Evolutionary conservation across 1,140 invertebrate genomes (phyloP).

Genomic region (Coboldia fuscipes): DNA sequence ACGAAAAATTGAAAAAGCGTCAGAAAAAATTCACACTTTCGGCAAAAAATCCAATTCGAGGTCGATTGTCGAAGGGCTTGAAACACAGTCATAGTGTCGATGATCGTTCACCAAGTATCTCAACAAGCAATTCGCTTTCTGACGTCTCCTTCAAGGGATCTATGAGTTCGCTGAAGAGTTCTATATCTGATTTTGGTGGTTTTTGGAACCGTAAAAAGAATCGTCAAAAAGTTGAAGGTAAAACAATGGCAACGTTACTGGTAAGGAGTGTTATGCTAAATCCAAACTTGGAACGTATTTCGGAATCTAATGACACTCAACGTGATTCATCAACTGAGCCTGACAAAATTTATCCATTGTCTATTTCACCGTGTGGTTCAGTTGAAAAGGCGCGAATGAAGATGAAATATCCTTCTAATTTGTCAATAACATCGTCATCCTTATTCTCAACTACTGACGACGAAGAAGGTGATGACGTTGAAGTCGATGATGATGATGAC

Average conservation of each 20-base stretch:
- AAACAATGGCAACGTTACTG: conserved; percentile 35
- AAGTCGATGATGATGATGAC: conserved; percentile 11
- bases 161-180: conserved; percentile 28
- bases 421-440: background rate
- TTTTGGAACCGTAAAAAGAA: too few relatives aligned
- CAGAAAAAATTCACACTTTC: too few relatives aligned
- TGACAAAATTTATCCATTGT: background rate
- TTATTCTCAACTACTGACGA: conserved; percentile 15
- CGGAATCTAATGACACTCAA: conserved; percentile 27
- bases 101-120: too few relatives aligned
- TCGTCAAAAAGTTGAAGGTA: too few relatives aligned
- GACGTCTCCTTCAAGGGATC: too few relatives aligned
- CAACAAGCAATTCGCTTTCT: too few relatives aligned
- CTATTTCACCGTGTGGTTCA: conserved; percentile 12
- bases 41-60: too few relatives aligned
- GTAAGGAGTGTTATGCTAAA: conserved; percentile 35
- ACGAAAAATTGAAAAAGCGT: too few relatives aligned
- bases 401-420: background rate
- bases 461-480: conserved; percentile 13
- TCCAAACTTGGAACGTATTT: conserved; percentile 33
- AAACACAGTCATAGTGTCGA: too few relatives aligned
- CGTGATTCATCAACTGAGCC: background rate
- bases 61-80: too few relatives aligned
- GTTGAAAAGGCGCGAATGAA: conserved; percentile 9
- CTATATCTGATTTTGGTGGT: too few relatives aligned